Evolutionary conservation across 2,113 vertebrate species (phyloP).

Genomic region (Apodemus sylvaticus): DNA sequence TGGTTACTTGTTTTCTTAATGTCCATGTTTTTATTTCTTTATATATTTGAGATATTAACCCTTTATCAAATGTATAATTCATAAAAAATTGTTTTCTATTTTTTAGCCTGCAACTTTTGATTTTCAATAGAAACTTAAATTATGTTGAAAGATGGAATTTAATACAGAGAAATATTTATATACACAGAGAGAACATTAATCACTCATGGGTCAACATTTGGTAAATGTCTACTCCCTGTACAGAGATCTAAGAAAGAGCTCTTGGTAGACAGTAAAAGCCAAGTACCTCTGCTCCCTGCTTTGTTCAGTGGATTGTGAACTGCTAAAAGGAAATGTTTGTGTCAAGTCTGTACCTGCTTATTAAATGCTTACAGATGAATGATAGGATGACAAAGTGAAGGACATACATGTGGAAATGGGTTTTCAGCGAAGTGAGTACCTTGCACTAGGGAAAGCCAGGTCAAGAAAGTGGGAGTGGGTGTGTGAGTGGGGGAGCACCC

Average conservation of each 20-base stretch:
- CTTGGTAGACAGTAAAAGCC: neutral
- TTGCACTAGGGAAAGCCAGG: neutral
- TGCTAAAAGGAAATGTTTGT: neutral
- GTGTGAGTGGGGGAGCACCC: no score
- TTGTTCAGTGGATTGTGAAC: neutral
- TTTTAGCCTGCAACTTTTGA: neutral
- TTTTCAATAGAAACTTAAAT: neutral
- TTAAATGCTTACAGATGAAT: constrained; percentile 33
- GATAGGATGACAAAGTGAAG: neutral
- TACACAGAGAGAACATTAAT: neutral
- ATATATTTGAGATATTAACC: neutral
- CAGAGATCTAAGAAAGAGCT: neutral
- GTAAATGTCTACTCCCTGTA: neutral
- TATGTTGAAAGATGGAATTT: neutral
- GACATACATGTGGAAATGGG: neutral
- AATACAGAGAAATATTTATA: neutral
- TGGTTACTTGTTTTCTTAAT: neutral
- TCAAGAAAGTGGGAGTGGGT: no score
- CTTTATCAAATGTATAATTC: neutral
- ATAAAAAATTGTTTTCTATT: neutral
- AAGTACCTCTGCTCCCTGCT: neutral
- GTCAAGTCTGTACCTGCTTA: neutral
- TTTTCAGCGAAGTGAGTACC: neutral
- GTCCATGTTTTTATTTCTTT: neutral
- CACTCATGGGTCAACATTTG: neutral